Evolutionary conservation across 2,113 vertebrate species (phyloP).

Genomic region (Bambusicola thoracicus): DNA sequence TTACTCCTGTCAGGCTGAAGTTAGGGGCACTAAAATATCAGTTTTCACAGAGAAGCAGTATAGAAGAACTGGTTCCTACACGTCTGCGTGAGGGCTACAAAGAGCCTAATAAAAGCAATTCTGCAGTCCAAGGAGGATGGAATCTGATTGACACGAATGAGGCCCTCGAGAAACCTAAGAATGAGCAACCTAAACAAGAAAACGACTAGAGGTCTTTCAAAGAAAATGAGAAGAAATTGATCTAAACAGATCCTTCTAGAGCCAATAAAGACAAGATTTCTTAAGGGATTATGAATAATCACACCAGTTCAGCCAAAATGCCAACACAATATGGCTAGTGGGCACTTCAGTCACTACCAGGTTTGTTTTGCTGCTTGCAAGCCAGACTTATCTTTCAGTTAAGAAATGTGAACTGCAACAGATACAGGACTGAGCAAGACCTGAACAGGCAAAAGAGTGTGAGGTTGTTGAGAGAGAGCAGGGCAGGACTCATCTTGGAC

Average conservation of each 20-base stretch:
- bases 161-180: conserved; percentile 11
- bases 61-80: neutral
- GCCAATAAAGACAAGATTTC: neutral
- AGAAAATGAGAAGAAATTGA: neutral
- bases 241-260: neutral
- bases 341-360: neutral
- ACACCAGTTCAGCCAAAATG: neutral
- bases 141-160: neutral
- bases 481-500: neutral
- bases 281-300: neutral
- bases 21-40: conserved; percentile 21
- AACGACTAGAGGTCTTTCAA: neutral
- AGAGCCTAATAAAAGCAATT: neutral
- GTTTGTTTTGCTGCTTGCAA: neutral
- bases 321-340: neutral
- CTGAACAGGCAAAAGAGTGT: neutral
- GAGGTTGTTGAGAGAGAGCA: neutral
- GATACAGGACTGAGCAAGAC: neutral
- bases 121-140: neutral
- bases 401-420: neutral
- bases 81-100: neutral
- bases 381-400: neutral
- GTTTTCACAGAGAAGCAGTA: neutral
- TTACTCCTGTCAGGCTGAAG: conserved; percentile 13
- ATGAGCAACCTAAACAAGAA: conserved; percentile 12